A percentile compares a stretch with the other conserved stretches of the same genome.
Evolutionary conservation across 2,888 invertebrate genomes (phyloP).

Genomic region (Nymphalis c-album): DNA sequence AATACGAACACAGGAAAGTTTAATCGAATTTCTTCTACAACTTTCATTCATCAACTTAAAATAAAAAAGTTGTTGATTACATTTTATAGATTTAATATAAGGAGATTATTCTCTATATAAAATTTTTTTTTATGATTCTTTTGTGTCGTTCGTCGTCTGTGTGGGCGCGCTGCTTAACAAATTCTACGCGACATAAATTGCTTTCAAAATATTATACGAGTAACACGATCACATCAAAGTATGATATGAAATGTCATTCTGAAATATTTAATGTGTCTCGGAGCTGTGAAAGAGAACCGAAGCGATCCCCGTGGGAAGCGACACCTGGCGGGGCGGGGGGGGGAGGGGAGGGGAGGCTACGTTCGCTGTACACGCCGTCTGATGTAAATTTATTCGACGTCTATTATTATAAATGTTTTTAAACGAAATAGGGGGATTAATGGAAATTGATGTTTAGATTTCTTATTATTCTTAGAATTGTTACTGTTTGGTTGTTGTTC

Average conservation of each 20-base stretch:
- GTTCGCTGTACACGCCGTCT: not conserved
- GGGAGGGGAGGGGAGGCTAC: not conserved
- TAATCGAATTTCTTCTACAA: no score
- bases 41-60: no score
- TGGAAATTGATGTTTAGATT: conserved; percentile 9
- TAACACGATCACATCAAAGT: not conserved
- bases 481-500: no score
- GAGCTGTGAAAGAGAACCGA: conserved; percentile 13
- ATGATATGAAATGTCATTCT: conserved; percentile 12
- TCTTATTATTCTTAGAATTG: not conserved
- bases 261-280: conserved; percentile 1
- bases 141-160: no score
- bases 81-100: no score
- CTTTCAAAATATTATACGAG: not conserved
- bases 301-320: conserved; percentile 37
- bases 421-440: not conserved
- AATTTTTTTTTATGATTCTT: not conserved
- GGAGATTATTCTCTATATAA: not conserved
- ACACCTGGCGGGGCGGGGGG: conserved; percentile 33
- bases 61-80: no score
- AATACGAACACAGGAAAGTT: no score
- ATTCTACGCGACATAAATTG: not conserved
- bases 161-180: not conserved
- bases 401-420: not conserved
- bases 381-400: conserved; percentile 13